Evolutionary conservation across 2,113 vertebrate genomes (phyloP).

Genomic region (Ctenodactylus gundi): DNA sequence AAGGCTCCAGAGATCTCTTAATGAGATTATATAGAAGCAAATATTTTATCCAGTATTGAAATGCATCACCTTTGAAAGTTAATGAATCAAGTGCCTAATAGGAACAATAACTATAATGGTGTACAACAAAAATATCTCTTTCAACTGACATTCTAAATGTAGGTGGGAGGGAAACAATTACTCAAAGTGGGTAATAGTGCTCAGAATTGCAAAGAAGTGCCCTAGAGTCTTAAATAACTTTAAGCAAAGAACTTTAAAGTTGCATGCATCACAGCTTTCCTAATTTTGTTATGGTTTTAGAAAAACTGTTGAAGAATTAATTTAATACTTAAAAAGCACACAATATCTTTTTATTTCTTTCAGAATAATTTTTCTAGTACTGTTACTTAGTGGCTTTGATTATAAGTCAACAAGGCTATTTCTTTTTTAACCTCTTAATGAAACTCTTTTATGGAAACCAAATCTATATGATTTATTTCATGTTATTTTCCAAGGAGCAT

Average conservation of each 20-base stretch:
- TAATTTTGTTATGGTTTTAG: background rate
- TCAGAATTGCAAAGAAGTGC: slow-evolving; percentile 30
- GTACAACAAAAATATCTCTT: slow-evolving; percentile 60
- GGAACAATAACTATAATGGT: slow-evolving; percentile 51
- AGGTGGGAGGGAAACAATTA: slow-evolving; percentile 51
- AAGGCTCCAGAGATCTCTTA: slow-evolving; percentile 55
- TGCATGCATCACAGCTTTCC: background rate
- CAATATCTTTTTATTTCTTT: background rate
- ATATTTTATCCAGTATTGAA: slow-evolving; percentile 67
- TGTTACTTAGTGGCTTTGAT: background rate
- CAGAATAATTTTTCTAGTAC: background rate
- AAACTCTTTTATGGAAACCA: background rate
- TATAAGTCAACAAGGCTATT: background rate
- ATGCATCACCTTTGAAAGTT: slow-evolving; percentile 61
- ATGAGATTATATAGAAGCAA: slow-evolving; percentile 63
- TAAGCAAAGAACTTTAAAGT: background rate
- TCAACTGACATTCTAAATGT: slow-evolving; percentile 50
- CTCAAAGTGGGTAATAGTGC: slow-evolving; percentile 30
- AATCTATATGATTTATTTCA: background rate
- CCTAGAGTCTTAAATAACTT: slow-evolving; percentile 21
- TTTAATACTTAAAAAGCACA: background rate
- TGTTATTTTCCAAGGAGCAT: background rate
- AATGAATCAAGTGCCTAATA: slow-evolving; percentile 70
- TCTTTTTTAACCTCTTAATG: slow-evolving; percentile 2
- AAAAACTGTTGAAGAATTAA: background rate